Evolutionary conservation across 1,140 invertebrate genomes (phyloP).

Genomic region (Drosophila rufa): DNA sequence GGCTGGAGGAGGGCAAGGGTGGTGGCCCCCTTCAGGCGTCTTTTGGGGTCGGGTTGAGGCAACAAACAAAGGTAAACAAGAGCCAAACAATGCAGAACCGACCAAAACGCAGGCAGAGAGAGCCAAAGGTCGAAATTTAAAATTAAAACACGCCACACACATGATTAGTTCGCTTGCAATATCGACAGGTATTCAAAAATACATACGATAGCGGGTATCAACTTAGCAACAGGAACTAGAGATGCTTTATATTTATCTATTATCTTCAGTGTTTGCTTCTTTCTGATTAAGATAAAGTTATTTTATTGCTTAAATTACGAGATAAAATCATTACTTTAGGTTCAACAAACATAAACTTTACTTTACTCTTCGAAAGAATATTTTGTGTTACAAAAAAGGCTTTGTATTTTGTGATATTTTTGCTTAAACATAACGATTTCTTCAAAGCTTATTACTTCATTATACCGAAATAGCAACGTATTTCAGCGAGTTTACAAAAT

Average conservation of each 20-base stretch:
- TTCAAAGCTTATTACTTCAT: too few relatives aligned
- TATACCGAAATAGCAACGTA: too few relatives aligned
- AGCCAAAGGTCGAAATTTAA: conserved; percentile 50
- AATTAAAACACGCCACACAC: conserved; percentile 36
- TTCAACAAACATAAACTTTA: neutral
- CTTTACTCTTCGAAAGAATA: neutral
- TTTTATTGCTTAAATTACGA: neutral
- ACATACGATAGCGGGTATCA: neutral
- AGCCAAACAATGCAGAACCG: conserved; percentile 30
- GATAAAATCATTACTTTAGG: neutral
- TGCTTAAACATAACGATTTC: too few relatives aligned
- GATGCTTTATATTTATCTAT: neutral
- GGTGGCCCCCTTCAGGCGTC: neutral
- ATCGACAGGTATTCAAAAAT: conserved; percentile 39
- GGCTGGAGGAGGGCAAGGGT: neutral
- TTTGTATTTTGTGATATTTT: too few relatives aligned
- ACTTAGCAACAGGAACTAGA: neutral
- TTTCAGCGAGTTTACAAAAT: too few relatives aligned
- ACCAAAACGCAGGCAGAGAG: conserved; percentile 18
- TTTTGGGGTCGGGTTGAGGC: conserved; percentile 3
- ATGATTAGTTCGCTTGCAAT: conserved; percentile 51
- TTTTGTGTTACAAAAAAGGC: too few relatives aligned
- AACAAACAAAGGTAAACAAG: conserved; percentile 54
- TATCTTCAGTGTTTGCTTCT: neutral
- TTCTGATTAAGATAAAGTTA: neutral